Evolutionary conservation across 2,113 vertebrate species (phyloP).

Genomic region (Suncus etruscus): DNA sequence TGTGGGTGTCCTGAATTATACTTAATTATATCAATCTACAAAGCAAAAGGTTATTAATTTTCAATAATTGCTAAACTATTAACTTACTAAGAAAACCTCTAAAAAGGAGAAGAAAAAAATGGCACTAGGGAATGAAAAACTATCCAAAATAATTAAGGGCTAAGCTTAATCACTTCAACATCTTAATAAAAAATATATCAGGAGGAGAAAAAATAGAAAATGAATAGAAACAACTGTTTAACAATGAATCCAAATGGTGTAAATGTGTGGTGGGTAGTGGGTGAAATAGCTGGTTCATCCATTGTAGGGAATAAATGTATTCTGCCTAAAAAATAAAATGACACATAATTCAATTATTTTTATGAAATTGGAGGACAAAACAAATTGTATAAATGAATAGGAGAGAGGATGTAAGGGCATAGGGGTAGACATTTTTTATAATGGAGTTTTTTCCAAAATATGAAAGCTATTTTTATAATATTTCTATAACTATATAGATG

Average conservation of each 20-base stretch:
- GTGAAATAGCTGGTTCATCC: not conserved
- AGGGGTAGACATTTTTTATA: not conserved
- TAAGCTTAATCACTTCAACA: not conserved
- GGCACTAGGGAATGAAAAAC: not conserved
- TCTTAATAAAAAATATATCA: conserved; percentile 43
- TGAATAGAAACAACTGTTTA: not conserved
- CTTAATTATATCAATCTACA: not conserved
- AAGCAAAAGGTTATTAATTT: not conserved
- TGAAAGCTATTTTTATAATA: too few relatives aligned
- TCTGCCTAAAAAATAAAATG: not conserved
- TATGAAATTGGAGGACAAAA: not conserved
- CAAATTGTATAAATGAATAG: not conserved
- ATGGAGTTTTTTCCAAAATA: not conserved
- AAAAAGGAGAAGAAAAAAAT: not conserved
- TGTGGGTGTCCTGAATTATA: not conserved
- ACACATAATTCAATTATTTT: not conserved
- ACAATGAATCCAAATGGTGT: not conserved
- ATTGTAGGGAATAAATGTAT: not conserved
- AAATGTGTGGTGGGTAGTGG: not conserved
- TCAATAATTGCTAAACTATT: too few relatives aligned
- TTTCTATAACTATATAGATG: not conserved
- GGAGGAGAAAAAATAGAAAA: not conserved
- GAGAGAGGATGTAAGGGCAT: not conserved
- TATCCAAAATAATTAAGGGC: not conserved
- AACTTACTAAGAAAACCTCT: not conserved